Base-by-base conservation (phyloP, 2,113 vertebrate species). In the Lota lota region DNA sequence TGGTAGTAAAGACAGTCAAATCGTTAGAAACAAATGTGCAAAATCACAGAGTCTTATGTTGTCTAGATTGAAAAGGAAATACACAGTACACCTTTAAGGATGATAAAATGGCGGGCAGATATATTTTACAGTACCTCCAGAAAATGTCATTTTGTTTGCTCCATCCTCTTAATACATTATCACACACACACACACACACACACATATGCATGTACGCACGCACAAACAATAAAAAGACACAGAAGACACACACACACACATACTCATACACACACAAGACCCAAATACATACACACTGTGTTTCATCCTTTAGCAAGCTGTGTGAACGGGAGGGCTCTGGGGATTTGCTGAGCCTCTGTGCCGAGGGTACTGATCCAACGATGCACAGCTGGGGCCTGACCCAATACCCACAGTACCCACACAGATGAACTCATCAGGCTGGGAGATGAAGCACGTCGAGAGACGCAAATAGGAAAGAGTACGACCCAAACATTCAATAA, bases 271-370 rank as follows among this genome's bases (percentile, higher is more conserved):
- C 63, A 47, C 63, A 21, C 36, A 21, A n/a, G 15, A 61, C 36
- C 40, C 63, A 50, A 50, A 64, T 36, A 50, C 40, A 47, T 8
- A 47, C 40, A 12, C 7, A 47, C 40, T 79, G 76, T 40, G 69
- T 82, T 88, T 80, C 73, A 80, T 85, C 78, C 79, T 75, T 82
- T 88, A 85, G 80, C 79, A 74, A 64, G 65, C 70, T 70, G 61
- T 65, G 74, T 82, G 73, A 84, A 85, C 79, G 62, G 60, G 75
- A 74, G 80, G 82, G 68, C 68, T 68, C 78, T 85, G 74, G 33
- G 59, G 22, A 16, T 83, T 86, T 86, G 79, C 86, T 73, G 74
- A 69, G 76, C 36, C 66, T 79, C 74, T 63, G 61, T 76, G 67
- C 78, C 71, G 74, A 70, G 69, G 28, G 61, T 69, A 77, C 74